A percentile compares a stretch with the other conserved stretches of the same genome.
These are phyloP conservation scores for Anolis carolinensis DNA, from an alignment of 2,113 vertebrate species.

Conservation along the genomic window DNA sequence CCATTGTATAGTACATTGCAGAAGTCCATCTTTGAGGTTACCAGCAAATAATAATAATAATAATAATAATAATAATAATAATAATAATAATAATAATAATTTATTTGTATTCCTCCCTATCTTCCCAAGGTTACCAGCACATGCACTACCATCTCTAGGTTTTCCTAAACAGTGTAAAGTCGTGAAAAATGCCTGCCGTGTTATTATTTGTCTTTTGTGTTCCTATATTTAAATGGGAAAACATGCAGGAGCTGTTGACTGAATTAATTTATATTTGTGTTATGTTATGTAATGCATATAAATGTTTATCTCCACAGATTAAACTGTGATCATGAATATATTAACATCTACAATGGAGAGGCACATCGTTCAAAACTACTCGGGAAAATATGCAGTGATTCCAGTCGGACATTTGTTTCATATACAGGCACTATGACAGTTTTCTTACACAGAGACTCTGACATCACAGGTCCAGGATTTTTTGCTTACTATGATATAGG, in stretches of 20 bases:
- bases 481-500: not conserved
- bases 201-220: no score
- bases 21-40: no score
- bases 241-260: not conserved
- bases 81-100: no score
- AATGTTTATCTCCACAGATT: not conserved
- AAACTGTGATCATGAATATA: conserved; percentile 11
- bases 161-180: no score
- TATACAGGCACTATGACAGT: not conserved
- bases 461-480: not conserved
- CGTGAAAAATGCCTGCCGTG: no score
- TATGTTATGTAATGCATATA: not conserved
- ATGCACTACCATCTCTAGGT: no score
- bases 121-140: no score
- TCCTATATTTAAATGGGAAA: no score
- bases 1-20: no score
- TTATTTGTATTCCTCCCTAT: no score
- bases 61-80: no score
- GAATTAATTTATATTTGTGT: not conserved
- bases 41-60: no score
- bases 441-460: not conserved
- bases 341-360: conserved; percentile 32
- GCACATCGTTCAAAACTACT: not conserved
- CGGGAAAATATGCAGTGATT: conserved; percentile 2
- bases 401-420: conserved; percentile 6